Evolutionary conservation across 1,140 invertebrate species (phyloP), one percentile per base, ranked within the genome.

Genomic region (Drosophila serrata): DNA sequence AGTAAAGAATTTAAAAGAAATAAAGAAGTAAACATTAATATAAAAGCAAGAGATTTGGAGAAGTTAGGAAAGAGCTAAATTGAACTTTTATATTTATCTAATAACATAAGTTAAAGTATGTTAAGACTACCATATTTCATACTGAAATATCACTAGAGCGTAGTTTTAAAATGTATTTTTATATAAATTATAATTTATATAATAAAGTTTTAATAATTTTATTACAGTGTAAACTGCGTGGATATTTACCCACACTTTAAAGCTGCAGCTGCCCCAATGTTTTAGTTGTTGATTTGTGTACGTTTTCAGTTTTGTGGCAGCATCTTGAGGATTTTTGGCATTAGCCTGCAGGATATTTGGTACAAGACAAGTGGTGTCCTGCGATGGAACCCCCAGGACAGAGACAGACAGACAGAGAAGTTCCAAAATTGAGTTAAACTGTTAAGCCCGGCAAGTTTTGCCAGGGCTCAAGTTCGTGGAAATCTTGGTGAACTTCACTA

Each of bases 351-450:
- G 77, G 59, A 77, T 80, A 78, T 70, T 72, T 55, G 67, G 65
- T 3, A 57, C 39, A 59, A 57, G 82, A 68, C 79, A 72, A 75
- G 75, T 17, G 33, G 45, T 39, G 19, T 33, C 13, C 19, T n/a
- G 33, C 43, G 19, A 53, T 7, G 40, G 35, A 39, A 65, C 73
- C 24, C 27, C 19, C 12, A 17, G 35, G 46, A 67, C 74, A 65
- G n/a, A n/a, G n/a, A n/a, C n/a, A n/a, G n/a, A n/a, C n/a, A n/a
- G n/a, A n/a, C n/a, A n/a, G 74, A 56, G 62, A 68, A 68, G 31
- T 77, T 82, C 59, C 65, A 56, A 86, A 85, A 86, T 86, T 88
- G 70, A 86, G 82, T 86, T 86, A 86, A 86, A 86, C 69, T 67
- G 70, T 68, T 84, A 80, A 82, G 81, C 81, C 57, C 35, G 80